Conservation (phyloP, 2,113 vertebrate genomes). For the Etheostoma spectabile region DNA sequence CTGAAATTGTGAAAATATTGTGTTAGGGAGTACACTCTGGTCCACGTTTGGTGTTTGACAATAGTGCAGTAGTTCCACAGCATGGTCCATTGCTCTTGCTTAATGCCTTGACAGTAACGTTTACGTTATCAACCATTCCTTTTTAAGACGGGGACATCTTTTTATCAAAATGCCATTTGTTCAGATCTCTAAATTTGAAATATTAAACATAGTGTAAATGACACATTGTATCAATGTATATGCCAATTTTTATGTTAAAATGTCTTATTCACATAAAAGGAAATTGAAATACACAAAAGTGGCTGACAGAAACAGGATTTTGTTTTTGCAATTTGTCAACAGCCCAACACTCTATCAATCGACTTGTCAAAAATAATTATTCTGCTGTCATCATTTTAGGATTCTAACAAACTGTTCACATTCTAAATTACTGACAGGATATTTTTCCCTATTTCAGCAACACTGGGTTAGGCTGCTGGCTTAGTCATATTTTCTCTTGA, state of each 20-base stretch:
- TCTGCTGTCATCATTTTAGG: conserved; percentile 71
- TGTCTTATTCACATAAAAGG: conserved; percentile 66
- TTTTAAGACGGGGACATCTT: conserved; percentile 37
- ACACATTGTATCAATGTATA: conserved; percentile 70
- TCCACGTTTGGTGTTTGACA: conserved; percentile 4
- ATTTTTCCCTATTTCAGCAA: conserved; percentile 74
- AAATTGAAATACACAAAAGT: conserved; percentile 70
- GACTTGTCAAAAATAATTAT: conserved; percentile 81
- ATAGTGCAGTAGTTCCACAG: conserved; percentile 7
- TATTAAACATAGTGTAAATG: conserved; percentile 63
- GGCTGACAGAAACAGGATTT: conserved; percentile 80
- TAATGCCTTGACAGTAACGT: conserved; percentile 46
- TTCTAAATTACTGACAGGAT: conserved; percentile 78
- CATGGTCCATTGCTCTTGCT: conserved; percentile 40
- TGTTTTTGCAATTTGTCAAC: conserved; percentile 79
- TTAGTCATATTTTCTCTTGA: conserved; percentile 76
- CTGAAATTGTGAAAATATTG: conserved; percentile 1
- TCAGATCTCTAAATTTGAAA: conserved; percentile 67
- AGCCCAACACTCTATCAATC: conserved; percentile 79
- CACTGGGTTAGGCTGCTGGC: conserved; percentile 59
- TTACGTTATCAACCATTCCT: conserved; percentile 49
- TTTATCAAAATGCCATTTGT: conserved; percentile 57
- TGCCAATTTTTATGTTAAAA: conserved; percentile 66
- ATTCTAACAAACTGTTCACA: conserved; percentile 75
- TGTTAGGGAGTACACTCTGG: not conserved